Base-by-base conservation (phyloP, 2,113 vertebrate genomes). In the Cheirogaleus medius region DNA sequence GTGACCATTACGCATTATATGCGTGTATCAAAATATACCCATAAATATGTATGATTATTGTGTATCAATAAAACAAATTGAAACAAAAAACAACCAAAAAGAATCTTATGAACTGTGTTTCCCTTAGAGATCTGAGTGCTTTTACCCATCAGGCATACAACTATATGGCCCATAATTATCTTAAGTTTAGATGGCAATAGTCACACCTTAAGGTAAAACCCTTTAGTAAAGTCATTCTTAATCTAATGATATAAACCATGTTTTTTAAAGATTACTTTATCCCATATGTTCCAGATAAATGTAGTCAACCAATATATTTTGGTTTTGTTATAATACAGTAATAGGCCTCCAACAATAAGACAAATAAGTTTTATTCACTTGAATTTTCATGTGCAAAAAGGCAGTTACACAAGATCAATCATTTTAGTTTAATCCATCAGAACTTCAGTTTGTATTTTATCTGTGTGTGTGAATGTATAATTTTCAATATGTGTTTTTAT, bases 191-290 rank as follows among this genome's bases (percentile, higher is more conserved):
- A 94, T 39, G 90, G n/a, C 63, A 60, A 17, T 39, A 47, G 37
- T 78, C 47, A 90, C 60, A 78, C 3, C 47, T 58, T 42, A 80
- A 37, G 95, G 60, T 66, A 96, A 73, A 66, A 6, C 0, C 9
- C 37, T 73, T 64, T 18, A 39, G 74, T 85, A 39, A 18, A 85
- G n/a, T 47, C 60, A 64, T 44, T 87, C 7, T 15, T 82, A 32
- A 69, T 58, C 44, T n/a, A 89, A 83, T 60, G 27, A 87, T 21
- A 5, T 15, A 77, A 37, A 8, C 23, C 25, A 78, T 49, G 9
- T 13, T 89, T 80, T 82, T 92, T 54, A 47, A 93, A 83, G 29
- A 64, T 64, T 83, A 37, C 44, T 87, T 63, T 85, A 95, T 86
- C 10, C 27, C 68, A 44, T 34, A 44, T 78, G 39, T 87, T 78